Conservation (phyloP, 92 coral and sea anemone genomes). For the Palythoa grandiflora region DNA sequence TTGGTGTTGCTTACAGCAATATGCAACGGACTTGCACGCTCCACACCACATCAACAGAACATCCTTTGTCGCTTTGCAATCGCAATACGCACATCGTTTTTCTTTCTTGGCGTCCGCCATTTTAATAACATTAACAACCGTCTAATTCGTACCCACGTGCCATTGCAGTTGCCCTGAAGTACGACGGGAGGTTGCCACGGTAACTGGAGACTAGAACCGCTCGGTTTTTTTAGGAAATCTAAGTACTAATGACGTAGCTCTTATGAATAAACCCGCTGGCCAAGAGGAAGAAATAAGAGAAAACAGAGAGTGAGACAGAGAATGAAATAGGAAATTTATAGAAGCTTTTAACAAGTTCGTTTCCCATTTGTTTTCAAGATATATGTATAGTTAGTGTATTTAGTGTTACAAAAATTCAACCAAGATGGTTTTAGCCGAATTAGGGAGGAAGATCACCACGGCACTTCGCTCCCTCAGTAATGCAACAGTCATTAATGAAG, state of each 20-base stretch:
- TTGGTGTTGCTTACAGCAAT: conserved; percentile 83
- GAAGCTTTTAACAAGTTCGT: neutral
- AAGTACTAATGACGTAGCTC: conserved; percentile 51
- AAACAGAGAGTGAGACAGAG: neutral
- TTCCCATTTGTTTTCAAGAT: neutral
- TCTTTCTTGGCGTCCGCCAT: conserved; percentile 49
- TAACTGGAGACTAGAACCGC: neutral
- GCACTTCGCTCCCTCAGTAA: conserved; percentile 97
- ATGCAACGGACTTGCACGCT: conserved; percentile 72
- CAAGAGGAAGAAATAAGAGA: conserved; percentile 8
- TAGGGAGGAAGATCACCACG: conserved; percentile 97
- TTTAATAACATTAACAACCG: neutral
- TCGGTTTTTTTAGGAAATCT: neutral
- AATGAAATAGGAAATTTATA: neutral
- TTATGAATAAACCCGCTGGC: conserved; percentile 36
- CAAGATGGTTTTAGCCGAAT: conserved; percentile 99
- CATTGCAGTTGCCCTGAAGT: too few species aligned
- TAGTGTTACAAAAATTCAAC: conserved; percentile 12
- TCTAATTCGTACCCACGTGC: too few species aligned
- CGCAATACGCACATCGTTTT: conserved; percentile 70
- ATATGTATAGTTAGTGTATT: conserved; percentile 6
- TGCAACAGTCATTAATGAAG: conserved; percentile 98
- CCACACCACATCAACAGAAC: conserved; percentile 69
- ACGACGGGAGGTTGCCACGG: too few species aligned
- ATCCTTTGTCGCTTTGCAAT: conserved; percentile 30